A percentile compares a stretch with the other conserved stretches of the same genome.
These are phyloP conservation scores for Priocnemis perturbator DNA, from an alignment of 2,888 invertebrate species.

Conservation along the genomic window DNA sequence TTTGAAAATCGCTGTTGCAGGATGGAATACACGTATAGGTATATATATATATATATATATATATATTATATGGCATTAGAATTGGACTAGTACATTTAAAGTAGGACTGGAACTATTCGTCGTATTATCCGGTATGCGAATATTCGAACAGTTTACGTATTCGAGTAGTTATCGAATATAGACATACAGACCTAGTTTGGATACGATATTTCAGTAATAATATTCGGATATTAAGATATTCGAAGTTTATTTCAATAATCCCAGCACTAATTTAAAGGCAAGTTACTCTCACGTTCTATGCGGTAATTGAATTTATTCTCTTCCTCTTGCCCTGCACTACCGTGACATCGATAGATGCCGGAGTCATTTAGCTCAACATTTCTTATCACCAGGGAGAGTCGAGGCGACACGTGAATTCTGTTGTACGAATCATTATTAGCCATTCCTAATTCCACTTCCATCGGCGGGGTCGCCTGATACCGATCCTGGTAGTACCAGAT, in stretches of 20 bases:
- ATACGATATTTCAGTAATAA: too few species aligned
- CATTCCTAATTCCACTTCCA: slow-evolving; percentile 76
- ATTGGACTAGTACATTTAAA: neutral
- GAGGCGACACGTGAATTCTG: slow-evolving; percentile 73
- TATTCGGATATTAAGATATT: too few species aligned
- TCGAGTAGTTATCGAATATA: too few species aligned
- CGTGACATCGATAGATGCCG: slow-evolving; percentile 77
- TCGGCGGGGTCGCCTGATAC: slow-evolving; percentile 62
- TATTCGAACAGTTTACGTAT: too few species aligned
- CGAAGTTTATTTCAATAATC: too few species aligned
- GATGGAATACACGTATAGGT: neutral
- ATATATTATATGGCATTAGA: too few species aligned
- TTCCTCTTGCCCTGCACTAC: slow-evolving; percentile 70
- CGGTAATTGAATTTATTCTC: slow-evolving; percentile 76
- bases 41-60: too few species aligned
- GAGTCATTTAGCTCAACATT: slow-evolving; percentile 72
- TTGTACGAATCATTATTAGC: slow-evolving; percentile 74
- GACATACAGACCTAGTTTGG: too few species aligned
- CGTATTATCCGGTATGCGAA: too few species aligned
- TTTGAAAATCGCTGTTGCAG: slow-evolving; percentile 56
- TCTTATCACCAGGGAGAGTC: slow-evolving; percentile 76
- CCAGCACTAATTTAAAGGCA: too few species aligned
- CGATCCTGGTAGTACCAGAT: slow-evolving; percentile 77
- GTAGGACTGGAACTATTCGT: too few species aligned
- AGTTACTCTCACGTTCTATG: slow-evolving; percentile 73